These are phyloP conservation scores for Alethe castanea DNA, from an alignment of 2,113 vertebrate genomes.

Conservation along the genomic window DNA sequence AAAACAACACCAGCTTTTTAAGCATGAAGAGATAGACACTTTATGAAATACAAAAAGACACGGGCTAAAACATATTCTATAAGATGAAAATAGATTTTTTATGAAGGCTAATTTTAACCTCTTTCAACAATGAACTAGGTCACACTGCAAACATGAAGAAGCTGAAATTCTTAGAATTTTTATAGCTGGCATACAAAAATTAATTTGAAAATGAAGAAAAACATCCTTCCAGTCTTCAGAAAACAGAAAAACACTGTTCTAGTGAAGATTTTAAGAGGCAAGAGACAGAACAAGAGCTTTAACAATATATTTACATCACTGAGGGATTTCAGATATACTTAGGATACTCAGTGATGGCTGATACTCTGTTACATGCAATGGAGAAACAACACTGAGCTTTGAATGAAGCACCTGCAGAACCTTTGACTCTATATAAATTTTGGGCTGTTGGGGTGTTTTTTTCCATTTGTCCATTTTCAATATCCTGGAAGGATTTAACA, in stretches of 20 bases:
- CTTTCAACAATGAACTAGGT: constrained; percentile 29
- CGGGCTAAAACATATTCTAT: constrained; percentile 3
- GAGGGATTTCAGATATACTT: background rate
- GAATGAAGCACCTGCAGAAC: background rate
- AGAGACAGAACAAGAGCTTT: background rate
- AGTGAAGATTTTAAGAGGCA: background rate
- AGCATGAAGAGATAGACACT: constrained; percentile 23
- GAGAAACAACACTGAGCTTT: background rate
- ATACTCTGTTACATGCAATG: background rate
- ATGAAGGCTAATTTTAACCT: constrained; percentile 43
- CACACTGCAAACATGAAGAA: background rate
- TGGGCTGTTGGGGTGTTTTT: background rate
- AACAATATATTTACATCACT: background rate
- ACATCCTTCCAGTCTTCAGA: background rate
- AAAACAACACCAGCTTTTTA: constrained; percentile 33
- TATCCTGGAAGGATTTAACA: background rate
- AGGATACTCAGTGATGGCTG: background rate
- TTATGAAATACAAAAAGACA: constrained; percentile 46
- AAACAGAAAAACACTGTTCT: background rate
- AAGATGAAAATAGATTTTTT: constrained; percentile 21
- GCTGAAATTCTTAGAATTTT: background rate
- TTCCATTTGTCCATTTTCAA: background rate
- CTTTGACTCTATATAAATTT: background rate
- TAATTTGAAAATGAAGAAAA: background rate
- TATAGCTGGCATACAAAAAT: background rate